Base-by-base conservation (phyloP, 2,888 invertebrate species). In the Philaethria dido region DNA sequence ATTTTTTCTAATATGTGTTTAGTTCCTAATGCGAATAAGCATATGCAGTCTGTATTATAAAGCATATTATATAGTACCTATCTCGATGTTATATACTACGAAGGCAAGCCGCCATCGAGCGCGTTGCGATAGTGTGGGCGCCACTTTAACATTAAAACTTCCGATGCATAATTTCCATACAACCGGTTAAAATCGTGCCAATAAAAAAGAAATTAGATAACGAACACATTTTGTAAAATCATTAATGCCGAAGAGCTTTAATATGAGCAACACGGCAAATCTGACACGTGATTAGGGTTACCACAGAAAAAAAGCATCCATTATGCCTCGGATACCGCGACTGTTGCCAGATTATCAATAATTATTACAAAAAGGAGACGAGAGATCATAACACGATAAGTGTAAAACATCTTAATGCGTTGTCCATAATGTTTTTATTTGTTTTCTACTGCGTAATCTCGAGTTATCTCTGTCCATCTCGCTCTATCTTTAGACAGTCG, bases 301-400 rank as follows among this genome's bases (percentile, higher is more conserved):
- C 91, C 83, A 85, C 78, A 75, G 78, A 86, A 88, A 90, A n/a
- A 90, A 89, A 82, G 79, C 79, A 83, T 77, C 90, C 90, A 91
- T 90, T 91, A 92, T 89, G 82, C 54, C 81, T 77, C 81, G 78
- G 82, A 82, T 80, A 82, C 82, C 68, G 77, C 86, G 84, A 88
- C 87, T 90, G 89, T 92, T 91, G 86, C 91, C 89, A 89, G 92
- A 91, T 92, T 92, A 91, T 85, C 89, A 86, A 90, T 91, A 91
- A 92, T 92, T 90, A 90, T 89, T 86, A 87, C 84, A 85, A 87
- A 87, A 88, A 87, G 82, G 83, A 85, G 82, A 81, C 78, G 75
- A 74, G 69, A 75, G 88, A 89, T 89, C 84, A 81, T 90, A 89
- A 89, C 89, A 79, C 75, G 84, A 82, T 84, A 84, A 84, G 80